These are phyloP conservation scores for Leuciscus idus DNA, from an alignment of 2,113 vertebrate genomes.

Conservation along the genomic window DNA sequence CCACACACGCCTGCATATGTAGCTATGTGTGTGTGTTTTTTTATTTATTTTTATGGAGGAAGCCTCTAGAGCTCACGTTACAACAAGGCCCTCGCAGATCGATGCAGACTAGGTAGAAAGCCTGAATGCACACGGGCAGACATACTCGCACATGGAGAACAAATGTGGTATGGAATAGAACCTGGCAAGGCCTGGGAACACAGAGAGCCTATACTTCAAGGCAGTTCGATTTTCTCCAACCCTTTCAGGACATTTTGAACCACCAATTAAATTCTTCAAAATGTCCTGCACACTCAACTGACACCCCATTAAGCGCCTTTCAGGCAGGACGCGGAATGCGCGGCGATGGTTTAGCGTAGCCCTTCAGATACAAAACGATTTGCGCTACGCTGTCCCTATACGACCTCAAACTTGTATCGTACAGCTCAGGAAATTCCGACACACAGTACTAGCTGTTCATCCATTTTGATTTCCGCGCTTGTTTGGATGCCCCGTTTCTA, in stretches of 20 bases:
- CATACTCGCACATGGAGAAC: slow-evolving; percentile 55
- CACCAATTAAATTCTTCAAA: slow-evolving; percentile 44
- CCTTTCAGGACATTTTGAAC: slow-evolving; percentile 32
- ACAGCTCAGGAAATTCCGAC: too few species aligned
- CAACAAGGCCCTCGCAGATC: slow-evolving; percentile 64
- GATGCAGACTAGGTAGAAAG: slow-evolving; percentile 66
- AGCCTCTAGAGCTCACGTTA: slow-evolving; percentile 67
- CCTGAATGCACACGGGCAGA: slow-evolving; percentile 42
- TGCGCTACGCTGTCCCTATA: too few species aligned
- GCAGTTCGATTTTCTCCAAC: slow-evolving; percentile 22
- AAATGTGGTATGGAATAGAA: slow-evolving; percentile 17
- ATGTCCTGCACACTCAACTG: slow-evolving; percentile 50
- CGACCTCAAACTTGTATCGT: too few species aligned
- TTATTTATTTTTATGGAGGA: slow-evolving; percentile 52
- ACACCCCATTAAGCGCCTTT: slow-evolving; percentile 48
- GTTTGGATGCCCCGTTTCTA: too few species aligned
- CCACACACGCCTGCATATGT: slow-evolving; percentile 47
- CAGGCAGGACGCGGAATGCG: too few species aligned
- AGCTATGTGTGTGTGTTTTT: not conserved
- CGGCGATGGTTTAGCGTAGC: too few species aligned
- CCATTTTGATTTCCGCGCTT: too few species aligned
- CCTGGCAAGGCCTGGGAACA: slow-evolving; percentile 18
- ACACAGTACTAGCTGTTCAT: too few species aligned
- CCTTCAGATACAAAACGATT: too few species aligned
- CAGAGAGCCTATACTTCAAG: not conserved